phyloP scores from a whole-genome alignment of 2,888 invertebrate genomes.

The Luperina testacea region DNA sequence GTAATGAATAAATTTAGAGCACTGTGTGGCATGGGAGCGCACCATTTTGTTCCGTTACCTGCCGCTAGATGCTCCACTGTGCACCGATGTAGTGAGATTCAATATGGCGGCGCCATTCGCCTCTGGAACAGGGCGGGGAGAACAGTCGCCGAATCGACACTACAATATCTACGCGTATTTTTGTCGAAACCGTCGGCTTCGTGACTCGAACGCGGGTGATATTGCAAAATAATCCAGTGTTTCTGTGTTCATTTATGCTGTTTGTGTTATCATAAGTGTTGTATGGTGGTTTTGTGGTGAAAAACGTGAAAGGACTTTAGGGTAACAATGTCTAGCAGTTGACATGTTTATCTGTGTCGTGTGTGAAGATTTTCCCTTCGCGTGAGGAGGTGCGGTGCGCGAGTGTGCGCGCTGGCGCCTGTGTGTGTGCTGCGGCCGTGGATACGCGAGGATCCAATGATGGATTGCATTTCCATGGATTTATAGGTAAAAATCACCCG shows the following conservation, averaged over 20 bases:
- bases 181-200: constrained; percentile 86
- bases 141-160: constrained; percentile 87
- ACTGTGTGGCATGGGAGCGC: constrained; percentile 46
- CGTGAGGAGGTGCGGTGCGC: constrained; percentile 88
- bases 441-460: constrained; percentile 87
- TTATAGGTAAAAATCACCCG: constrained; percentile 87
- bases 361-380: constrained; percentile 91
- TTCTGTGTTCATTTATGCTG: constrained; percentile 84
- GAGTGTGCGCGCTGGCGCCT: constrained; percentile 83
- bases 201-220: constrained; percentile 89
- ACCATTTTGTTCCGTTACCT: constrained; percentile 71
- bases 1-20: constrained; percentile 22
- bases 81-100: constrained; percentile 80
- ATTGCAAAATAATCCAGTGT: constrained; percentile 86
- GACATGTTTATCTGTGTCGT: constrained; percentile 91
- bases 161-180: constrained; percentile 89
- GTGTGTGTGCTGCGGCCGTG: constrained; percentile 84
- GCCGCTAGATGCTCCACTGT: constrained; percentile 84
- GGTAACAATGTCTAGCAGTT: constrained; percentile 90
- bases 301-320: constrained; percentile 88
- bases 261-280: constrained; percentile 87
- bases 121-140: constrained; percentile 90
- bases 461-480: constrained; percentile 89
- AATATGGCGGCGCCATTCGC: constrained; percentile 90
- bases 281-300: constrained; percentile 86